Evolutionary conservation across 1,140 invertebrate species (phyloP).

Genomic region (Tetramorium parvispinum): DNA sequence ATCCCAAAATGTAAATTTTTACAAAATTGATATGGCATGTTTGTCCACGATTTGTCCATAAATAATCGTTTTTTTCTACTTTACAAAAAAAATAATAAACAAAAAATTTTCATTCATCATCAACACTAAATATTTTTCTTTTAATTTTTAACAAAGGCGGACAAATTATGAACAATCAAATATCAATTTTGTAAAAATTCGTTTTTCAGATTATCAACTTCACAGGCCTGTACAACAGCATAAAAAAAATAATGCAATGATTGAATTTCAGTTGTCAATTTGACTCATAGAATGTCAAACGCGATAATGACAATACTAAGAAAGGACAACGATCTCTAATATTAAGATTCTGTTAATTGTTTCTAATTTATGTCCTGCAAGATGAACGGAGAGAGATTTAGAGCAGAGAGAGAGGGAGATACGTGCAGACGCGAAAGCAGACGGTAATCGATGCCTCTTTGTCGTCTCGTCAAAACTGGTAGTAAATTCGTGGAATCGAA

Average conservation of each 20-base stretch:
- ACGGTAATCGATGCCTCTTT: conserved; percentile 54
- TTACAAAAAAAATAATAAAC: no score
- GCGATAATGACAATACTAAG: conserved; percentile 45
- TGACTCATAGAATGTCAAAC: neutral
- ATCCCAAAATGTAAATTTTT: no score
- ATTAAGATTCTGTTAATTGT: conserved; percentile 73
- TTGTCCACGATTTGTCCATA: no score
- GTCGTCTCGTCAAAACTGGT: conserved; percentile 10
- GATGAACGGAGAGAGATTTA: neutral
- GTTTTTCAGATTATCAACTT: no score
- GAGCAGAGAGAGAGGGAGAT: neutral
- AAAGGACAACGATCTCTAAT: conserved; percentile 54
- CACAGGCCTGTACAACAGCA: neutral
- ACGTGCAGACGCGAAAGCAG: neutral
- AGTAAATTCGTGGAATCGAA: conserved; percentile 16
- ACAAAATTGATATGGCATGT: no score
- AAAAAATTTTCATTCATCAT: no score
- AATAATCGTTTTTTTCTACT: no score
- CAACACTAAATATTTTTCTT: no score
- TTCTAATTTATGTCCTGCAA: conserved; percentile 68
- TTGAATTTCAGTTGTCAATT: neutral
- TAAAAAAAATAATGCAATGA: neutral
- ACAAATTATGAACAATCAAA: no score
- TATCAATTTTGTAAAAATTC: no score
- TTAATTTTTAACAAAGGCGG: no score